Evolutionary conservation across 2,113 vertebrate species (phyloP).

Genomic region (Theropithecus gelada): DNA sequence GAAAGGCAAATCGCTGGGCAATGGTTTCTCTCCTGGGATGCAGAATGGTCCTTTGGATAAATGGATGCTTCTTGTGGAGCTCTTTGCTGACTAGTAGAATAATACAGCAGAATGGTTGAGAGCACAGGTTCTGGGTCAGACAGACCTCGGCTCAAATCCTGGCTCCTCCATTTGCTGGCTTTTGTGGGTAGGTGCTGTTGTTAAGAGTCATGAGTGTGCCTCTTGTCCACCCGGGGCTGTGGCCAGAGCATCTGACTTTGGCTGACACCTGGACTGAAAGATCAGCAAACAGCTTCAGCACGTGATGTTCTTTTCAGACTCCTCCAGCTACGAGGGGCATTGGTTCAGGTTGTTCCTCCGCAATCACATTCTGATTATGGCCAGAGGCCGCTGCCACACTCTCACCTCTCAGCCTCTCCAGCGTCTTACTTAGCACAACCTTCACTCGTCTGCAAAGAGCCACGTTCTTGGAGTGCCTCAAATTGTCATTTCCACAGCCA

Average conservation of each 20-base stretch:
- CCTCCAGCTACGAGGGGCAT: neutral
- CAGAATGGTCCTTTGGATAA: neutral
- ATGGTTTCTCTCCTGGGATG: neutral
- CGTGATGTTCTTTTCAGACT: neutral
- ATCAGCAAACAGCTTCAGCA: neutral
- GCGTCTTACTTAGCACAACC: neutral
- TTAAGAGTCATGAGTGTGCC: neutral
- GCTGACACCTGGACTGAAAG: neutral
- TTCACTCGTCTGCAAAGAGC: neutral
- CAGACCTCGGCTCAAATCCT: neutral
- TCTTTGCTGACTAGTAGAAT: neutral
- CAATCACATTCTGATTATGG: neutral
- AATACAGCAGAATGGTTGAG: neutral
- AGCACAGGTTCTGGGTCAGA: neutral
- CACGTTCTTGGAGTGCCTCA: neutral
- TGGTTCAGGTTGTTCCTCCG: neutral
- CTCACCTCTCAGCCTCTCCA: neutral
- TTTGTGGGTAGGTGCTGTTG: neutral
- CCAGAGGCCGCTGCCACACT: neutral
- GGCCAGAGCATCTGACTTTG: neutral
- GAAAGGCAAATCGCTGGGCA: rapidly evolving
- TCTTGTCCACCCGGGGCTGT: neutral
- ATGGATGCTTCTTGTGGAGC: neutral
- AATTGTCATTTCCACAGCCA: neutral
- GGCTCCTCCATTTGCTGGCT: neutral